Conservation (phyloP, 1,140 invertebrate species). For the honey bee (Apis mellifera) region DNA sequence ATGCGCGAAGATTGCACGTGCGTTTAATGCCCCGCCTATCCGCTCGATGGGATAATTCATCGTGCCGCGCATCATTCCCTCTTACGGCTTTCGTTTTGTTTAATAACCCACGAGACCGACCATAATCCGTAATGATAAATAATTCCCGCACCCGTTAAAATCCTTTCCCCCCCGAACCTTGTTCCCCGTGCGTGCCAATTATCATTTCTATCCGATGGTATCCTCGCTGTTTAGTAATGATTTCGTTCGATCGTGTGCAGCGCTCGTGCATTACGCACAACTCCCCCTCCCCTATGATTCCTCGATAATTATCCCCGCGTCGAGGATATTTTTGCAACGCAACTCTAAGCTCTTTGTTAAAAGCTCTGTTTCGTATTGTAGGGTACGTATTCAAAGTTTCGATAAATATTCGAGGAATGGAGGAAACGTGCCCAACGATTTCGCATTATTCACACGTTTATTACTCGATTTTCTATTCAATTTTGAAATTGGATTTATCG, state of each 20-base stretch:
- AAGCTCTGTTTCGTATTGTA: no score
- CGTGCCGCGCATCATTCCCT: slow-evolving; percentile 40
- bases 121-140: slow-evolving; percentile 68
- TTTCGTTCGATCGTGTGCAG: background rate
- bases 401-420: no score
- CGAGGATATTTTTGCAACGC: background rate
- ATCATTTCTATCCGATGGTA: slow-evolving; percentile 24
- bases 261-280: no score
- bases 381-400: no score
- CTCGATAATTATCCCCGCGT: no score
- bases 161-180: slow-evolving; percentile 61
- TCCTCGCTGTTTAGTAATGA: background rate
- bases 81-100: slow-evolving; percentile 62
- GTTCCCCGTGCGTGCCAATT: slow-evolving; percentile 55
- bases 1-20: slow-evolving; percentile 55
- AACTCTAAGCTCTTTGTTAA: no score
- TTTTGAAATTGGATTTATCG: no score
- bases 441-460: no score
- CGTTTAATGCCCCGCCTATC: slow-evolving; percentile 49
- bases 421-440: no score
- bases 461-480: no score
- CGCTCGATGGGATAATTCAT: slow-evolving; percentile 55
- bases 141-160: slow-evolving; percentile 62
- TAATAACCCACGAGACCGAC: slow-evolving; percentile 62
- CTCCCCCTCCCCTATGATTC: background rate